phyloP scores from a whole-genome alignment of 2,797 vertebrate species.

The Spondyliosoma cantharus region DNA sequence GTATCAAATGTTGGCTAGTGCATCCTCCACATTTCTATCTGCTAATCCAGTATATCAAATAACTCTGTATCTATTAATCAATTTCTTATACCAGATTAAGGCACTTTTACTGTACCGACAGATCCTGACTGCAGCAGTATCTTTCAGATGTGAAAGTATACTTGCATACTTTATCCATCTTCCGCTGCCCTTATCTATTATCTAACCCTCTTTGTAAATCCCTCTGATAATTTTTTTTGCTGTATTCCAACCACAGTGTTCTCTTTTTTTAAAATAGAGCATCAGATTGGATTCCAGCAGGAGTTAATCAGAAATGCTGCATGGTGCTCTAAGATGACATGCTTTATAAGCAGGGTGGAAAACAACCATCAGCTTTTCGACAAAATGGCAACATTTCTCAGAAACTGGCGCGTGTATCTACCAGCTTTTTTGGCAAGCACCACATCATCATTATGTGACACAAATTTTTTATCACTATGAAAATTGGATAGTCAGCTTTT shows the following conservation, averaged over 20 bases:
- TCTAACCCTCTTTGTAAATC: slow-evolving; percentile 50
- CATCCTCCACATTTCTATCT: not conserved
- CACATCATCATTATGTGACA: slow-evolving; percentile 2
- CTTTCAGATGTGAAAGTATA: not conserved
- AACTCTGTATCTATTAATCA: not conserved
- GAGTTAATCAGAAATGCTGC: slow-evolving; percentile 66
- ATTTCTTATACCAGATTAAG: not conserved
- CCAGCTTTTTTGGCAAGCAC: slow-evolving; percentile 5
- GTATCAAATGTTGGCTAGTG: not conserved
- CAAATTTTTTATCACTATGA: not conserved
- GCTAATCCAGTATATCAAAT: slow-evolving; percentile 6
- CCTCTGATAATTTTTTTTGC: slow-evolving; percentile 35
- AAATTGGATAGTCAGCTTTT: not conserved
- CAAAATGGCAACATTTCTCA: slow-evolving; percentile 30
- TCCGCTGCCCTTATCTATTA: slow-evolving; percentile 26
- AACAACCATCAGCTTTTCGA: slow-evolving; percentile 60
- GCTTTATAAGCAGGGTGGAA: slow-evolving; percentile 50
- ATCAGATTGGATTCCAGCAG: slow-evolving; percentile 67
- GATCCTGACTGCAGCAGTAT: not conserved
- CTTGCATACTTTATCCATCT: not conserved
- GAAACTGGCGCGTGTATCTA: slow-evolving; percentile 24
- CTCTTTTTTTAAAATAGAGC: slow-evolving; percentile 53
- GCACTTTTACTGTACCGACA: not conserved
- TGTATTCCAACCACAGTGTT: slow-evolving; percentile 26
- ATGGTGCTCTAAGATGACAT: slow-evolving; percentile 48